Percentiles rank a stretch among this genome's conserved stretches.
phyloP scores from a whole-genome alignment of 2,797 vertebrate species.

The Clarias laeviceps region DNA sequence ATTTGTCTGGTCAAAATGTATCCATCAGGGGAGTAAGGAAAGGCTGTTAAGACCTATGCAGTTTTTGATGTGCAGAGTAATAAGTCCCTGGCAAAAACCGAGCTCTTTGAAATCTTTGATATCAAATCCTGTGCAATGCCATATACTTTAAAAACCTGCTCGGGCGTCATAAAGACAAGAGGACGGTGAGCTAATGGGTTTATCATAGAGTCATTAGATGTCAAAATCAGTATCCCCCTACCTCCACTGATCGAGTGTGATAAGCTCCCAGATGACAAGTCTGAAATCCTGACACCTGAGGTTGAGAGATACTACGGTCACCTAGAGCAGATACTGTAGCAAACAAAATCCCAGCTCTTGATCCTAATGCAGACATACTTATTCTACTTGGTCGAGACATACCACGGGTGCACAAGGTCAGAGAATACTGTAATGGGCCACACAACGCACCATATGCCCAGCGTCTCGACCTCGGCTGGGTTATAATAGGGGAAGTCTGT shows the following conservation, averaged over 20 bases:
- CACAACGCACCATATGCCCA: too few relatives aligned
- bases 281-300: neutral
- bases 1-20: constrained; percentile 44
- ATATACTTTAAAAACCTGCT: neutral
- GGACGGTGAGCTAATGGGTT: neutral
- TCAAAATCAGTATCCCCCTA: neutral
- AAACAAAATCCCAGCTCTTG: neutral
- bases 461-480: too few relatives aligned
- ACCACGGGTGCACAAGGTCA: neutral
- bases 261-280: neutral
- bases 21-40: constrained; percentile 25
- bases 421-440: neutral
- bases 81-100: neutral
- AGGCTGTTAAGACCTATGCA: neutral
- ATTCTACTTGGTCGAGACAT: neutral
- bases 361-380: neutral
- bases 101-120: neutral
- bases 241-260: neutral
- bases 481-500: too few relatives aligned
- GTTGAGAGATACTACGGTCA: neutral
- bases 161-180: neutral
- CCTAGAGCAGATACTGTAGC: neutral
- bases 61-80: constrained; percentile 11
- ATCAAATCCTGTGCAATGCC: neutral
- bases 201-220: neutral